Evolutionary conservation across 2,113 vertebrate genomes (phyloP).

Genomic region (Mesoclemmys tuberculata): DNA sequence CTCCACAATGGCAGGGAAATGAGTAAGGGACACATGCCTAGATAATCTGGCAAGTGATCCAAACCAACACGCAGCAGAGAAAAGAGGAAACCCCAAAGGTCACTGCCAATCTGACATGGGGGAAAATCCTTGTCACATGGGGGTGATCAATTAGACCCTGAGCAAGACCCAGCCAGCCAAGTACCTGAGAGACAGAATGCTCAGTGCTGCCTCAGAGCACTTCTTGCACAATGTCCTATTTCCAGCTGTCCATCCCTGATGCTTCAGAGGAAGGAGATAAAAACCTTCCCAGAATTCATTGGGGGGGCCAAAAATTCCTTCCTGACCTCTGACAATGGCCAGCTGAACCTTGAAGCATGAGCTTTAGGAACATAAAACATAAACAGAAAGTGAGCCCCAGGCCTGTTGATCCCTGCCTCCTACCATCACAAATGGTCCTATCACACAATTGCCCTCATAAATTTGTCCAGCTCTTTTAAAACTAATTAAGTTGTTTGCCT

Average conservation of each 20-base stretch:
- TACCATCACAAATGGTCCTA: background rate
- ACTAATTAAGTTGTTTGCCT: background rate
- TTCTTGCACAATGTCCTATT: background rate
- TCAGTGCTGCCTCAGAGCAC: background rate
- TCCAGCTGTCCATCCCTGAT: background rate
- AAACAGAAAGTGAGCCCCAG: background rate
- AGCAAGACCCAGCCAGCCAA: background rate
- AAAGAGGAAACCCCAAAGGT: background rate
- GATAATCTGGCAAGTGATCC: background rate
- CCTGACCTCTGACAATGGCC: background rate
- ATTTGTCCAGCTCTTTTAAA: background rate
- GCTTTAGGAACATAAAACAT: background rate
- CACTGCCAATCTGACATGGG: background rate
- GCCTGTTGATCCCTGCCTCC: background rate
- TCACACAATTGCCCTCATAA: too few relatives aligned
- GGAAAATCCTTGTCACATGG: background rate
- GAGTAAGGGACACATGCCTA: background rate
- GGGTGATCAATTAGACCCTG: background rate
- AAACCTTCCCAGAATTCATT: background rate
- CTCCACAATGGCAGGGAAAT: background rate
- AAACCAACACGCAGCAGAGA: background rate
- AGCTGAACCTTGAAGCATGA: background rate
- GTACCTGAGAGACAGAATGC: background rate
- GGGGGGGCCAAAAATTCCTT: background rate
- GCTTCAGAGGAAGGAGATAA: background rate